Conservation (phyloP, 2,113 vertebrate species). For the Microcebus lehilahytsara region DNA sequence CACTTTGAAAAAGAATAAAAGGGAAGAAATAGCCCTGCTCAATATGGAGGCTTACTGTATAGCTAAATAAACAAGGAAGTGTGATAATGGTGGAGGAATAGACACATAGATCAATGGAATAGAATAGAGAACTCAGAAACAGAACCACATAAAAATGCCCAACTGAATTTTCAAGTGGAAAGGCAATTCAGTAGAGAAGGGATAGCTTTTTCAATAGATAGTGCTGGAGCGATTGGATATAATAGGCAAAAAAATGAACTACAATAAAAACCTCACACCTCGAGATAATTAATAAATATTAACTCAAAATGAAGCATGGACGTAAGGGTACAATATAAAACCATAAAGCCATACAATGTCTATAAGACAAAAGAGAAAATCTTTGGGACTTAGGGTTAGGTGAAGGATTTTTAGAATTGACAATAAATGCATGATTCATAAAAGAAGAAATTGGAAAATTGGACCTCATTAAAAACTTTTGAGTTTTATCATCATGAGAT, state of each 20-base stretch:
- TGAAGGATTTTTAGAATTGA: not conserved
- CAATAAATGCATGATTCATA: not conserved
- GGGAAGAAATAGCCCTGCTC: not conserved
- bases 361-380: not conserved
- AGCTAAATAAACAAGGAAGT: not conserved
- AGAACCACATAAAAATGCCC: not conserved
- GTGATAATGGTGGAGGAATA: not conserved
- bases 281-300: not conserved
- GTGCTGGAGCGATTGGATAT: not conserved
- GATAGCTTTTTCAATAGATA: not conserved
- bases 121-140: not conserved
- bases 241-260: not conserved
- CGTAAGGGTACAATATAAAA: not conserved
- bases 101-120: not conserved
- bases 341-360: not conserved
- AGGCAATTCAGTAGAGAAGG: not conserved
- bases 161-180: not conserved
- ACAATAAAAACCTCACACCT: not conserved
- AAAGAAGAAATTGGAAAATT: not conserved
- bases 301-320: not conserved
- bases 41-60: not conserved
- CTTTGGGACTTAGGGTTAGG: not conserved
- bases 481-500: not conserved
- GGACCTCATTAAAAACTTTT: not conserved
- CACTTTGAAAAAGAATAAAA: not conserved